Evolutionary conservation across 2,113 vertebrate species (phyloP).

Genomic region (Corythoichthys haematopterus): DNA sequence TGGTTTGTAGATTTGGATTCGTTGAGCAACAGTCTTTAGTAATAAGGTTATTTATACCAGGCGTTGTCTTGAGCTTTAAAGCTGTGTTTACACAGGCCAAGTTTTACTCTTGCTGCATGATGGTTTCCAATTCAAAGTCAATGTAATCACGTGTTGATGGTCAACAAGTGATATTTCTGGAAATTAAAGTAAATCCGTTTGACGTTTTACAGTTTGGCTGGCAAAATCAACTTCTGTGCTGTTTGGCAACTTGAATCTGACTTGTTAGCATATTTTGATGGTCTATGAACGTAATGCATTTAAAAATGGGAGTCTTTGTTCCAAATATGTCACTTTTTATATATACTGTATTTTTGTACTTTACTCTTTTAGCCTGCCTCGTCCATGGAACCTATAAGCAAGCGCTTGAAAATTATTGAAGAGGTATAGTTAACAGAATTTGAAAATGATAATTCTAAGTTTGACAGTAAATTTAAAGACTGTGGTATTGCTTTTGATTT

Average conservation of each 20-base stretch:
- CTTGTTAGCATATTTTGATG: not conserved
- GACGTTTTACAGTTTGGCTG: not conserved
- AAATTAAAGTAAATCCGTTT: too few relatives aligned
- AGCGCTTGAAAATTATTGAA: constrained; percentile 93
- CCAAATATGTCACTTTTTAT: not conserved
- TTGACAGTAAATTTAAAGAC: not conserved
- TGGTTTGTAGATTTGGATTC: too few relatives aligned
- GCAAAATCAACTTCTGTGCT: not conserved
- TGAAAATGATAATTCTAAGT: not conserved
- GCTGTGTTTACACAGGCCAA: too few relatives aligned
- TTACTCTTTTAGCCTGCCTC: constrained; percentile 66
- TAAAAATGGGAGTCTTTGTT: not conserved
- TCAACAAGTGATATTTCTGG: too few relatives aligned
- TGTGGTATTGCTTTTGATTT: not conserved
- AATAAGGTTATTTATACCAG: too few relatives aligned
- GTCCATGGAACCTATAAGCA: constrained; percentile 84
- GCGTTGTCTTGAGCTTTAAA: too few relatives aligned
- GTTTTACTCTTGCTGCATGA: too few relatives aligned
- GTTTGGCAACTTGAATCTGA: too few relatives aligned
- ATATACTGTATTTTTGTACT: not conserved
- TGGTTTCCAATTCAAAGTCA: too few relatives aligned
- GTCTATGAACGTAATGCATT: not conserved
- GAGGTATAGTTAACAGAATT: constrained; percentile 74
- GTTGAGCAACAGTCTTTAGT: too few relatives aligned
- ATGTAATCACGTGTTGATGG: too few relatives aligned